Base-by-base conservation (phyloP, 2,888 invertebrate genomes). In the Ligdia adustata region DNA sequence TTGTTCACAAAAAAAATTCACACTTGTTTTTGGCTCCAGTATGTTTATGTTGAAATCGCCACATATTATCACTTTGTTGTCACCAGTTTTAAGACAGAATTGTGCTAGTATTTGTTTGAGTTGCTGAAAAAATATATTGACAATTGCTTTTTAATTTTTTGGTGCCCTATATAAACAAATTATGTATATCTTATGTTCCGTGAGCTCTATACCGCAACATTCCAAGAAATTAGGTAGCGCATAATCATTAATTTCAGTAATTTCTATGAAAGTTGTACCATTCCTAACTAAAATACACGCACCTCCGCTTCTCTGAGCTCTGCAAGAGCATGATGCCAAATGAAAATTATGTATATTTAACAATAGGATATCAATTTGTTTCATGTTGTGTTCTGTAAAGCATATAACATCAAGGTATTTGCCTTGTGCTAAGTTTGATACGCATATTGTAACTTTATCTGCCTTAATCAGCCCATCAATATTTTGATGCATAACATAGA, bases 311-410 rank as follows among this genome's bases (percentile, higher is more conserved):
- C 31, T 16, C 4, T 16, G 16, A 15, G 2, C 16, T 4, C 31
- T 15, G 9, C 31, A 32, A 16, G 1, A 32, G 3, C 16, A 13
- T 2, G 31, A 2, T 9, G 16, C 31, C 6, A 32, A 9, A 4
- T 3, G 15, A 16, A 16, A 32, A 16, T 32, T 32, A 9, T 9
- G 9, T 9, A 32, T 9, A 2, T 6, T 2, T 16, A 32, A 9
- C 1, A 16, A 4, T 5, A 2, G 1, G n/a, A 7, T 9, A 9
- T 32, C 31, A 2, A 9, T 4, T 9, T 9, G 1, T 16, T 9
- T 15, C 31, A 32, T 32, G 9, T 32, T 32, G 15, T 32, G 31
- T 16, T 32, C 31, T 9, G 31, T 16, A n/a, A 32, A 16, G 9
- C 31, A 32, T 1, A 32, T 1, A 9, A 32, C 16, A 15, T 32